phyloP scores from a whole-genome alignment of 2,888 invertebrate species.

The Gerris lacustris region DNA sequence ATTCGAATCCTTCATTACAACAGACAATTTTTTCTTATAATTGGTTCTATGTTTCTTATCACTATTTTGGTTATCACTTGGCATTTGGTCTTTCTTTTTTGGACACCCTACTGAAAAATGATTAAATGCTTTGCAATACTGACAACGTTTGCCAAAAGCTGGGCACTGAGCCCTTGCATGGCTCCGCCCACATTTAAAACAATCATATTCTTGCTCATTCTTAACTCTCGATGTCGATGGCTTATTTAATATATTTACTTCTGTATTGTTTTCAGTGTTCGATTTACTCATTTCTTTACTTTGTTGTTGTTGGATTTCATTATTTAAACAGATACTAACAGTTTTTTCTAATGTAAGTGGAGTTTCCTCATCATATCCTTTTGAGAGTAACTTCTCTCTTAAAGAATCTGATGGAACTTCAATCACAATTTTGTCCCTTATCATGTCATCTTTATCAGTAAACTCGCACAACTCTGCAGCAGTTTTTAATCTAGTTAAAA shows the following conservation, averaged over 20 bases:
- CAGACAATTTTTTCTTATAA: neutral
- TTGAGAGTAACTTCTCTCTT: neutral
- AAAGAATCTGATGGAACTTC: too few species aligned
- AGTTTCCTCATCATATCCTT: conserved; percentile 5
- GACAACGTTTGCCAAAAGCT: conserved; percentile 22
- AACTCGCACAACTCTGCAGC: conserved; percentile 8
- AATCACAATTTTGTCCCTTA: conserved; percentile 8
- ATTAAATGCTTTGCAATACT: conserved; percentile 19
- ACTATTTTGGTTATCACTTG: too few species aligned
- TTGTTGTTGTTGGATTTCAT: neutral
- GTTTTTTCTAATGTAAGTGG: conserved; percentile 11
- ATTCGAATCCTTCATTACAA: too few species aligned
- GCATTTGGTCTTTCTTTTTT: neutral
- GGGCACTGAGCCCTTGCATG: conserved; percentile 23
- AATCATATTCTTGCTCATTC: conserved; percentile 8
- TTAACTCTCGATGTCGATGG: neutral
- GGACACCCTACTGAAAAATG: conserved; percentile 21
- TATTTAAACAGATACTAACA: neutral
- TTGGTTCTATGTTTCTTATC: neutral
- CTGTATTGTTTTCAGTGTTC: neutral
- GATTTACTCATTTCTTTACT: neutral
- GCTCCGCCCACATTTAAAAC: conserved; percentile 21
- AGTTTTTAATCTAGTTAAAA: conserved; percentile 7
- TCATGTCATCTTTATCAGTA: conserved; percentile 10
- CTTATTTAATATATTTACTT: neutral